Evolutionary conservation across 64 coral and sea anemone species (phyloP).

Genomic region (Hydrozoanthus tunicans): DNA sequence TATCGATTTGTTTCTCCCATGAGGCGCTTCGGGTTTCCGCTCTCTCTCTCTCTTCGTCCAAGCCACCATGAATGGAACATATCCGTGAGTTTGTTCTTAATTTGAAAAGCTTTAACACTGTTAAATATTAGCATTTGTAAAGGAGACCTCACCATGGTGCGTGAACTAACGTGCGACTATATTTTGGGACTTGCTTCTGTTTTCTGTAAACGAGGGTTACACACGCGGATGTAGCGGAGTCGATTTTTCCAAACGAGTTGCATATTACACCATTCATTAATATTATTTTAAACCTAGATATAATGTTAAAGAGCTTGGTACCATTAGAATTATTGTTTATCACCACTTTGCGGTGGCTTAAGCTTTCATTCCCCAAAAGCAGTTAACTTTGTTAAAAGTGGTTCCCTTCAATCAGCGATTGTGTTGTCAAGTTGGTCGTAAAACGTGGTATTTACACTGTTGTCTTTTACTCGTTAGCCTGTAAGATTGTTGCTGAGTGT

Average conservation of each 20-base stretch:
- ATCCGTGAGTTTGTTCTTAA: constrained; percentile 1
- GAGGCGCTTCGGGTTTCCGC: constrained; percentile 33
- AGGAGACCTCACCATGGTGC: not conserved
- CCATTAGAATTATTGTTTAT: not conserved
- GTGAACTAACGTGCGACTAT: not conserved
- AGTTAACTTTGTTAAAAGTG: not conserved
- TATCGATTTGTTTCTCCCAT: constrained; percentile 35
- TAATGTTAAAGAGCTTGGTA: not conserved
- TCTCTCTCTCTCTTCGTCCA: not conserved
- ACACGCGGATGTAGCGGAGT: not conserved
- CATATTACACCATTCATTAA: not conserved
- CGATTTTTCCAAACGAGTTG: not conserved
- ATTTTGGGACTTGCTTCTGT: not conserved
- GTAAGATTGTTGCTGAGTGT: no score
- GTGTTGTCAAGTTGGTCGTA: constrained; percentile 9
- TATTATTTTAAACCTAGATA: not conserved
- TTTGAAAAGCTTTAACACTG: not conserved
- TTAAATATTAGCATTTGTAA: not conserved
- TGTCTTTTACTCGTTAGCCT: not conserved
- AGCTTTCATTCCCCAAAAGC: not conserved
- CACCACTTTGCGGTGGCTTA: not conserved
- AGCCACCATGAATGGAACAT: not conserved
- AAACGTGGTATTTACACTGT: not conserved
- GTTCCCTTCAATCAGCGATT: not conserved
- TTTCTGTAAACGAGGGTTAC: no score